Evolutionary conservation across 2,888 invertebrate species (phyloP).

Genomic region (Didymodactylos carnosus): DNA sequence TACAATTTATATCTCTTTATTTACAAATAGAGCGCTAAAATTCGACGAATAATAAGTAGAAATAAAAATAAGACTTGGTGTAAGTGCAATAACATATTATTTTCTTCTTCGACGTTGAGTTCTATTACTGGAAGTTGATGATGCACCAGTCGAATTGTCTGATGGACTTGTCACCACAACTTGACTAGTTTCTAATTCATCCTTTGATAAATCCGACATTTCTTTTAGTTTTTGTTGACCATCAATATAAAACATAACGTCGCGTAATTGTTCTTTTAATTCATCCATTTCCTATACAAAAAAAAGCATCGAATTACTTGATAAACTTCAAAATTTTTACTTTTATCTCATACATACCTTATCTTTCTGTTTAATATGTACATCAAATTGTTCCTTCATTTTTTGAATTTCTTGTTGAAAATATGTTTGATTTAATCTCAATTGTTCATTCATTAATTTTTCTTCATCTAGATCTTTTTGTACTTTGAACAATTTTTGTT

Average conservation of each 20-base stretch:
- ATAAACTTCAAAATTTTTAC: too few species aligned
- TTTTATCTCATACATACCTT: background rate
- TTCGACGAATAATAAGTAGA: too few species aligned
- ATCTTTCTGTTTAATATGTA: background rate
- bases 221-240: slow-evolving; percentile 46
- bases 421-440: slow-evolving; percentile 50
- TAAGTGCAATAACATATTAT: too few species aligned
- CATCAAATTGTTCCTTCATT: slow-evolving; percentile 35
- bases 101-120: background rate
- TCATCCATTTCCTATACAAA: slow-evolving; percentile 47
- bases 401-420: slow-evolving; percentile 45
- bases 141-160: background rate
- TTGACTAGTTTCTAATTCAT: slow-evolving; percentile 1
- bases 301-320: too few species aligned
- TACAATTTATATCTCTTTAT: too few species aligned
- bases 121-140: background rate
- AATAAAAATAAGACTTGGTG: too few species aligned
- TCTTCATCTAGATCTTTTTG: slow-evolving; percentile 59
- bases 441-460: slow-evolving; percentile 55
- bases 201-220: slow-evolving; percentile 4
- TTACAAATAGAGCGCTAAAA: too few species aligned
- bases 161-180: background rate
- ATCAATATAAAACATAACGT: slow-evolving; percentile 87
- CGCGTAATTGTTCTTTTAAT: slow-evolving; percentile 71
- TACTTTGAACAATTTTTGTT: slow-evolving; percentile 42